Conservation (phyloP, 2,888 invertebrate genomes). For the Troides helena region DNA sequence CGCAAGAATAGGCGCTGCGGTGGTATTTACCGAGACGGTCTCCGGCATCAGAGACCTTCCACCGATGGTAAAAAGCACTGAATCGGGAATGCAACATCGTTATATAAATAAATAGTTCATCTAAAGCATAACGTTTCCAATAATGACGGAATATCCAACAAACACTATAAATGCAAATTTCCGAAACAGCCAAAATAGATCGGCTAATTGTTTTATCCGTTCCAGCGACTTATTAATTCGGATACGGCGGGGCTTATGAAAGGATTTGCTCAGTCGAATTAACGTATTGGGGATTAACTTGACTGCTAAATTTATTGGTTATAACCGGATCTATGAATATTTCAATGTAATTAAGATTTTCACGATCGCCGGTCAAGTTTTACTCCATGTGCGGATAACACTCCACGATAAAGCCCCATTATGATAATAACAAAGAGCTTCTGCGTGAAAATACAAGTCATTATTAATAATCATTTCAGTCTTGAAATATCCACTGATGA, state of each 20-base stretch:
- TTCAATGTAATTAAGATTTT: conserved; percentile 23
- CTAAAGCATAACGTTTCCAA: neutral
- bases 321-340: conserved; percentile 19
- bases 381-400: too few relatives aligned
- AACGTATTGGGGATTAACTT: conserved; percentile 24
- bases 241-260: conserved; percentile 24
- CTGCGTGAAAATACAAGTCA: too few relatives aligned
- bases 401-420: too few relatives aligned
- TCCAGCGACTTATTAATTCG: conserved; percentile 26
- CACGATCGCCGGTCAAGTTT: neutral
- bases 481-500: too few relatives aligned
- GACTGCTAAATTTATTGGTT: conserved; percentile 20
- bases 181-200: conserved; percentile 10
- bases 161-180: conserved; percentile 24
- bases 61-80: too few relatives aligned
- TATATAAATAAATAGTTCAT: too few relatives aligned
- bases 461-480: too few relatives aligned
- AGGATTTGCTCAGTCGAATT: conserved; percentile 25
- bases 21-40: too few relatives aligned
- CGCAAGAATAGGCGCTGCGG: too few relatives aligned
- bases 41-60: too few relatives aligned
- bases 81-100: too few relatives aligned
- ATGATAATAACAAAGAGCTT: too few relatives aligned
- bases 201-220: conserved; percentile 24
- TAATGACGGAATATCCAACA: conserved; percentile 1